Conservation (phyloP, 64 coral and sea anemone species). For the Pocillopora damicornis region DNA sequence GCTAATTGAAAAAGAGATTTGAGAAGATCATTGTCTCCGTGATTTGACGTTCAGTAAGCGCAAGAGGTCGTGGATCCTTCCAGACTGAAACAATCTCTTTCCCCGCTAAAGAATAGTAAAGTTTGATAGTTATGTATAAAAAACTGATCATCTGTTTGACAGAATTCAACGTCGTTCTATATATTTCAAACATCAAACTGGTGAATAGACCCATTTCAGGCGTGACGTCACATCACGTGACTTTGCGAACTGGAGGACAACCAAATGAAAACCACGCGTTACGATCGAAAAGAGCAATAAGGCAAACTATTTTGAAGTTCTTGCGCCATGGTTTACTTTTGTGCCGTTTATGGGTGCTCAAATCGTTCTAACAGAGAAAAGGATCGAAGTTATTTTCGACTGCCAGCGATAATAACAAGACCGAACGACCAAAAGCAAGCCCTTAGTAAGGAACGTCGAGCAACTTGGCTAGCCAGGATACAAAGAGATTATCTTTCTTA, state of each 20-base stretch:
- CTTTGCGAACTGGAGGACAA: not conserved
- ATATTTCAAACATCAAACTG: no score
- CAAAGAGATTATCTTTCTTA: slow-evolving; percentile 25
- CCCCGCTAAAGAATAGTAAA: no score
- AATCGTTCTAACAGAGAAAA: slow-evolving; percentile 4
- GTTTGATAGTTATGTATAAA: no score
- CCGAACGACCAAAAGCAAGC: slow-evolving; percentile 27
- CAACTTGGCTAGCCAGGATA: slow-evolving; percentile 16
- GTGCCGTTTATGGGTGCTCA: slow-evolving; percentile 3
- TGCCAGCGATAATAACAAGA: slow-evolving; percentile 32
- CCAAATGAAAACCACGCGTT: not conserved
- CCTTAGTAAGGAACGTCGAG: slow-evolving; percentile 41
- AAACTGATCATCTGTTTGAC: no score
- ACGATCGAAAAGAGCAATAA: slow-evolving; percentile 16
- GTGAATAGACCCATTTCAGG: not conserved
- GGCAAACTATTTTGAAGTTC: slow-evolving; percentile 5
- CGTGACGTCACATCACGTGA: not conserved
- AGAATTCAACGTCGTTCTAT: no score
- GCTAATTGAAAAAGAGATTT: no score
- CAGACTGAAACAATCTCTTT: no score
- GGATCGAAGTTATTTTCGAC: not conserved
- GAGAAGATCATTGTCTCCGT: no score
- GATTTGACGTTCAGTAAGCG: no score
- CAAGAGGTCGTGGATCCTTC: no score
- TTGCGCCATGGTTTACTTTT: slow-evolving; percentile 26